Evolutionary conservation across 2,888 invertebrate species (phyloP), one percentile per base, ranked within the genome.

Genomic region (Calliopum simillimum): DNA sequence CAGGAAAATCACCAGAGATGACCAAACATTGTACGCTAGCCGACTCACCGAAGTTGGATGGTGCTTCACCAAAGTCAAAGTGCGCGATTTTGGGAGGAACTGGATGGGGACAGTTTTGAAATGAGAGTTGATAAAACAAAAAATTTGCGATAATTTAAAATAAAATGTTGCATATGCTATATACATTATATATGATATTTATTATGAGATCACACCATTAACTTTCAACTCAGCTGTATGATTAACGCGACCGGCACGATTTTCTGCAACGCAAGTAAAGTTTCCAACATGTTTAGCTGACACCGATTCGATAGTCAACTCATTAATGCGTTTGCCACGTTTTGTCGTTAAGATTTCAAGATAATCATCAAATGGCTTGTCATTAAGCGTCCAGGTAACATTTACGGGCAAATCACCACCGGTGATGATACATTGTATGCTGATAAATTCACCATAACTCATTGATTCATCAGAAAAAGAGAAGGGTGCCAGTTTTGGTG

Each of bases 401-500:
- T 87, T 87, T 4, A 91, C 86, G 4, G 91, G 91, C 59, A 89
- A 82, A 83, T 91, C 91, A 4, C 91, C 89, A 65, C 87, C 87
- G 14, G 86, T 83, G 16, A 88, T 86, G 2, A 86, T 85, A 76
- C 89, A 89, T 65, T 87, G 86, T 1, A 88, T 84, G 58, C 87
- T 87, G 1, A 87, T 87, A 71, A 86, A 83, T 76, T 93, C 92
- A 64, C 91, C 92, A 76, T 90, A 90, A 82, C 91, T 91, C 85
- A 91, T 89, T 72, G 91, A 90, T 76, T 90, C 90, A 77, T 93
- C 92, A 78, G 92, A 92, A 82, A 94, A 94, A 71, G 90, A 87
- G 85, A 94, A 94, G 76, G 93, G 91, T 82, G 89, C 89, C 81
- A 93, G 90, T 88, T 92, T 91, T 75, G 94, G 94, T 82, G 91